Percentiles rank a stretch among this genome's conserved stretches.
Evolutionary conservation across 2,797 vertebrate genomes (phyloP).

Genomic region (Diceros bicornis): DNA sequence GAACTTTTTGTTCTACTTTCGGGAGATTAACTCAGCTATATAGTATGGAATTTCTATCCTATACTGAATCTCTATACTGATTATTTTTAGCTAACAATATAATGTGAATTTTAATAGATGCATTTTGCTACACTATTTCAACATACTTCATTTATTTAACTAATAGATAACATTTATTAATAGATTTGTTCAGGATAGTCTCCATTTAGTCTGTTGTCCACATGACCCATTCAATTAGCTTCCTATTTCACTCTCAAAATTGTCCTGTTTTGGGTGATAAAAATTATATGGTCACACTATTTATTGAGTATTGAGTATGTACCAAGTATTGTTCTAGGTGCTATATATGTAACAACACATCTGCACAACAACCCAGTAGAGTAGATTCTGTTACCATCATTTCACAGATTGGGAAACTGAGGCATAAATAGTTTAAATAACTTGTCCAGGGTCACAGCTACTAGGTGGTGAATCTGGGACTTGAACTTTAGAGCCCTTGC

Average conservation of each 20-base stretch:
- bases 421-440: not conserved
- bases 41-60: not conserved
- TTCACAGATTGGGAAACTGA: not conserved
- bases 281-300: not conserved
- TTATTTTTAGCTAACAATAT: not conserved
- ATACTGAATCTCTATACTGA: not conserved
- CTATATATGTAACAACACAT: not conserved
- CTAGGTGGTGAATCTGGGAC: not conserved
- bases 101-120: not conserved
- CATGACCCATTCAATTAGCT: not conserved
- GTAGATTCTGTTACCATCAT: not conserved
- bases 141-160: not conserved
- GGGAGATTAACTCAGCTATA: not conserved
- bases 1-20: not conserved
- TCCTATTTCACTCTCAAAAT: conserved; percentile 16
- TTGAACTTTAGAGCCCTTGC: not conserved
- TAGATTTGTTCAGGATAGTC: not conserved
- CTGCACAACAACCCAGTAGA: not conserved
- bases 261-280: not conserved
- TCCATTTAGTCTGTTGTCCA: not conserved
- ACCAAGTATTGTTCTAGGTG: not conserved
- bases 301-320: not conserved
- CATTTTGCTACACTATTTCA: conserved; percentile 17
- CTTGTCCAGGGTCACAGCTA: not conserved
- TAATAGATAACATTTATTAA: not conserved